Conservation (phyloP, 2,888 invertebrate genomes). For the Caradrina clavipalpis region DNA sequence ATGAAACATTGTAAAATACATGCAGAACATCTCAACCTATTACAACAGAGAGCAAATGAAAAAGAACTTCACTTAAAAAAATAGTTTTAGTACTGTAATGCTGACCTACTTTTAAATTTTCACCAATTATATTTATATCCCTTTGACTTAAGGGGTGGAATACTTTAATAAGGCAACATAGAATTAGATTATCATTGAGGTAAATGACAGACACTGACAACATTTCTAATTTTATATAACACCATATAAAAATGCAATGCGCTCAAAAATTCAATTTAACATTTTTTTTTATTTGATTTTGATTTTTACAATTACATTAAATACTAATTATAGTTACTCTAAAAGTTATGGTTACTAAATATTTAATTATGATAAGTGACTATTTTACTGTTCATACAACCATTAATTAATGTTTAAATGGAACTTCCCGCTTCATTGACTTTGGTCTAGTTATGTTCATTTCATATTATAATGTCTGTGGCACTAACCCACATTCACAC, state of each 20-base stretch:
- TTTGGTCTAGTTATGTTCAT: constrained; percentile 11
- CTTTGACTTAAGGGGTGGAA: too few species aligned
- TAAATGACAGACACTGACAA: not conserved
- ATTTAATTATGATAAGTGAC: not conserved
- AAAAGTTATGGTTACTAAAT: not conserved
- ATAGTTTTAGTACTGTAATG: not conserved
- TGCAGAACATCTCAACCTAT: too few species aligned
- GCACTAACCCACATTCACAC: not conserved
- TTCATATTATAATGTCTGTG: not conserved
- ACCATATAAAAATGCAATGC: too few species aligned
- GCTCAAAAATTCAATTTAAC: not conserved
- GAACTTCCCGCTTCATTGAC: constrained; percentile 32
- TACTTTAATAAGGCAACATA: too few species aligned
- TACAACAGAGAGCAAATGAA: too few species aligned
- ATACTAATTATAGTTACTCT: not conserved
- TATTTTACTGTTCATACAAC: not conserved
- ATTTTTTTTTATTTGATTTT: not conserved
- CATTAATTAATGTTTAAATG: constrained; percentile 33
- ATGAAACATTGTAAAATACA: too few species aligned
- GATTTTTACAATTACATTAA: not conserved
- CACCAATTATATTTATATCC: not conserved
- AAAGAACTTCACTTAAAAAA: too few species aligned
- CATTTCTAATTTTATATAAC: not conserved
- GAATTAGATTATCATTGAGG: not conserved
- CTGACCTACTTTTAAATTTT: not conserved